phyloP scores from a whole-genome alignment of 2,888 invertebrate genomes.

The Pristionchus exspectatus region DNA sequence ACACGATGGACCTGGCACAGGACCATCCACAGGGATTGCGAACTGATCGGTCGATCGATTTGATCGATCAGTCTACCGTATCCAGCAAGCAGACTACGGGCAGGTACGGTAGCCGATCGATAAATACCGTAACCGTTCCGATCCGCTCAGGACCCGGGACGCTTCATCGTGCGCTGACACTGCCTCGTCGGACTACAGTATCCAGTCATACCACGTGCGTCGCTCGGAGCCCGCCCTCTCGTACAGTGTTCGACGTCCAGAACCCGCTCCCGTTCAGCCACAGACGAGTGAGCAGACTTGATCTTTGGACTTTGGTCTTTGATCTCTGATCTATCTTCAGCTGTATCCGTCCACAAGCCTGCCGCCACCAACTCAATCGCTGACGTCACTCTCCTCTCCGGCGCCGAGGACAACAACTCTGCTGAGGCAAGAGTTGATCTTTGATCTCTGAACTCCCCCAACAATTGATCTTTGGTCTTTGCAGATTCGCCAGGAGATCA shows the following conservation, averaged over 20 bases:
- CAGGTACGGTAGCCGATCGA: constrained; percentile 1
- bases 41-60: constrained; percentile 27
- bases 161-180: background rate
- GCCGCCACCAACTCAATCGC: background rate
- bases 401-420: background rate
- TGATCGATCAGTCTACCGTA: background rate
- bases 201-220: background rate
- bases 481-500: constrained; percentile 36
- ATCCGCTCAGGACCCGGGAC: background rate
- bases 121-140: background rate
- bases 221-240: background rate
- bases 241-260: background rate
- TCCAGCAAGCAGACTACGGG: background rate
- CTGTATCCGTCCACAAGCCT: constrained; percentile 27
- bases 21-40: background rate
- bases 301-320: background rate
- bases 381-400: background rate
- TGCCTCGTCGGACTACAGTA: background rate
- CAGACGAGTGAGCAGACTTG: constrained; percentile 9
- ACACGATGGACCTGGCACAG: constrained; percentile 41
- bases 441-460: background rate
- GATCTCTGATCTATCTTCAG: background rate
- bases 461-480: background rate
- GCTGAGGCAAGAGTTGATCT: background rate
- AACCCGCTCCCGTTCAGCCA: background rate